Evolutionary conservation across 2,888 invertebrate genomes (phyloP), one percentile per base, ranked within the genome.

Genomic region (Drosophila mercatorum): DNA sequence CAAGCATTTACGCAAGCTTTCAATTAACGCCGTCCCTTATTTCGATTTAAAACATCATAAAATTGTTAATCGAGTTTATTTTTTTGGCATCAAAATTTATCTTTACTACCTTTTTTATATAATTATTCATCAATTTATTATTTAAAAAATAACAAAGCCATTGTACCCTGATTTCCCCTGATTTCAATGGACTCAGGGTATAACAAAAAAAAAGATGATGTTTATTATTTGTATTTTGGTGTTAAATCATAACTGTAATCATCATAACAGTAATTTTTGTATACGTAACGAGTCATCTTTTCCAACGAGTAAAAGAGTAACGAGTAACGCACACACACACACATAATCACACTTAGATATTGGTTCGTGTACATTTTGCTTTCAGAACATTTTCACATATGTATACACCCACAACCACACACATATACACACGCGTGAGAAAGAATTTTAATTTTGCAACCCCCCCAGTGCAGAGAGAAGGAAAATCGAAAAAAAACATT

Each of bases 371-470:
- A 59, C 40, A 69, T 53, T 68, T 68, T 66, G 69, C 65, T 80
- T 72, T 74, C 69, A 68, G 59, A 75, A 72, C 52, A 53, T 56
- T 68, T 75, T 75, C 61, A 62, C 47, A 28, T 17, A 17, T 17
- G 17, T 52, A 56, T 38, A 40, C 31, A 12, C 66, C 69, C 53
- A 34, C 52, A 38, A 60, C 34, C 38, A 44, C 56, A 51, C 46
- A 46, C 52, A 4, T 28, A 31, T 31, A 34, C 58, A 43, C 51
- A 38, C 26, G 52, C n/a, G 47, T 34, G 14, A 41, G 46, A 51
- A 59, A 60, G 58, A 72, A 68, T 67, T 78, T 64, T 17, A 38
- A 40, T 56, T 52, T 66, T 83, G 75, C 83, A 84, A 84, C 90
- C 89, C 80, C 80, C 79, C 75, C 5, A 78, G 47, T 52, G 34